phyloP scores from a whole-genome alignment of 2,888 invertebrate genomes.

The Spilosoma lubricipeda region DNA sequence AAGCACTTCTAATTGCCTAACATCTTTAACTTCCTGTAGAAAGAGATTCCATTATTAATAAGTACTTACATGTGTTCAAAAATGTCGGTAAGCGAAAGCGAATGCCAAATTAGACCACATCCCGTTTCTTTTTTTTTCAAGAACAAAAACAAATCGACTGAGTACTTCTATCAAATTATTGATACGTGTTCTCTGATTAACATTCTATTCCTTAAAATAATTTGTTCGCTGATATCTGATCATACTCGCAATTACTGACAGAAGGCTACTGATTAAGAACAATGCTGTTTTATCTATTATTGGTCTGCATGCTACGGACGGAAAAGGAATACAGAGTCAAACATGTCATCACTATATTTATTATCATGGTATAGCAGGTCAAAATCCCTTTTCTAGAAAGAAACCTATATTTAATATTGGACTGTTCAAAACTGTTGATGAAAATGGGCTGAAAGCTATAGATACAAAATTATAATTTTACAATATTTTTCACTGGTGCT shows the following conservation, averaged over 20 bases:
- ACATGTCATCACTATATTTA: too few species aligned
- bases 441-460: too few species aligned
- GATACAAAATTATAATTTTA: too few species aligned
- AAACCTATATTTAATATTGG: too few species aligned
- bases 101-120: slow-evolving; percentile 23
- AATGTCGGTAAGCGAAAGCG: slow-evolving; percentile 39
- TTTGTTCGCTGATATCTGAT: neutral
- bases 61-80: slow-evolving; percentile 24
- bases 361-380: too few species aligned
- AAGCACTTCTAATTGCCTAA: slow-evolving; percentile 54
- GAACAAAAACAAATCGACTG: slow-evolving; percentile 1
- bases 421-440: too few species aligned
- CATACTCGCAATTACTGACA: neutral
- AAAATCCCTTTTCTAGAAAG: too few species aligned
- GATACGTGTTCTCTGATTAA: neutral
- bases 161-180: slow-evolving; percentile 2
- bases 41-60: slow-evolving; percentile 48
- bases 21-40: slow-evolving; percentile 60
- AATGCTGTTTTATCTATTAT: neutral
- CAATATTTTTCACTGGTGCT: too few species aligned
- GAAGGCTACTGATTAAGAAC: neutral
- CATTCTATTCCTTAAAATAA: neutral
- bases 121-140: slow-evolving; percentile 21
- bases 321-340: too few species aligned
- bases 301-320: neutral